These are phyloP conservation scores for Antedon mediterranea DNA, from an alignment of 53 echinoderm and acorn worm species.

Conservation along the genomic window DNA sequence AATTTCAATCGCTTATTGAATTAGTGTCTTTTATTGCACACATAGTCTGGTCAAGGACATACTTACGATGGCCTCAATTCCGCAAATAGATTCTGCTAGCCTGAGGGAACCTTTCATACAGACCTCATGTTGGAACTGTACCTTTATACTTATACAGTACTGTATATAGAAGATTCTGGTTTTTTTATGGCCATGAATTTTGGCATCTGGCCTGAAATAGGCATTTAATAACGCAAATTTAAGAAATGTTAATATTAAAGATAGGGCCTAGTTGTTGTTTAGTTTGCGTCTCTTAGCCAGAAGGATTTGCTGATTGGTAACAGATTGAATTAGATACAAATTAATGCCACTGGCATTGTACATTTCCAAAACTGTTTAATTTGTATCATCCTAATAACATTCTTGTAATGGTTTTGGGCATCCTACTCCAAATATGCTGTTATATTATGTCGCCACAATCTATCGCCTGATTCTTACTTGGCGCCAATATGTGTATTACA, in stretches of 20 bases:
- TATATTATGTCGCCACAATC: neutral
- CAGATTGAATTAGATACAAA: neutral
- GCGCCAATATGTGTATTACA: neutral
- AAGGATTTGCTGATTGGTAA: neutral
- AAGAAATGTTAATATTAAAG: too few species aligned
- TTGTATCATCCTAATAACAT: neutral
- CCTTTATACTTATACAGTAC: too few species aligned
- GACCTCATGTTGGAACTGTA: too few species aligned
- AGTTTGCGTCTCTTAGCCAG: too few species aligned
- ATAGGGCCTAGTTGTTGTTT: too few species aligned
- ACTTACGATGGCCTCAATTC: neutral
- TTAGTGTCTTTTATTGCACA: neutral
- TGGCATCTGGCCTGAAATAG: too few species aligned
- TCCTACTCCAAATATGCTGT: neutral
- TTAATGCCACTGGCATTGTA: neutral
- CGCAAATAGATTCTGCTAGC: neutral
- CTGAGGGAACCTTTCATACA: neutral
- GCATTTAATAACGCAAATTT: too few species aligned
- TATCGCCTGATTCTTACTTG: neutral
- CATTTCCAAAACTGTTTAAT: neutral
- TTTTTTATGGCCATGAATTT: too few species aligned
- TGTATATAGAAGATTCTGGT: too few species aligned
- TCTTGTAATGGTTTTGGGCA: neutral
- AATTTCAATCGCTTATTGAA: conserved; percentile 1
- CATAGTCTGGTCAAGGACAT: neutral